Evolutionary conservation across 2,888 invertebrate species (phyloP).

Genomic region (Drosophila austrosaltans): DNA sequence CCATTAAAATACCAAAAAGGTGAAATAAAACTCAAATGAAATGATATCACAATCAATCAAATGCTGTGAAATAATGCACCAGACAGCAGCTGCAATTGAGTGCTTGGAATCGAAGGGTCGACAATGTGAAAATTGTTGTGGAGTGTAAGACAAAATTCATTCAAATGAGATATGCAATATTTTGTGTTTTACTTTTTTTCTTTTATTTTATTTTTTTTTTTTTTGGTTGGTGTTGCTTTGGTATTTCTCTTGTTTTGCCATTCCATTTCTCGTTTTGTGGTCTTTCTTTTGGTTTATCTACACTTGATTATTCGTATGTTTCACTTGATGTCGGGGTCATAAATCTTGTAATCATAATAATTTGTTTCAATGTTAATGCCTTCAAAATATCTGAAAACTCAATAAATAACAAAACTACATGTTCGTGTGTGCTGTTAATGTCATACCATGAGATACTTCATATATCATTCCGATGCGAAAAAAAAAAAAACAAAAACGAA

Average conservation of each 20-base stretch:
- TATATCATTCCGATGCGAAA: conserved; percentile 76
- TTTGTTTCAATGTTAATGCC: conserved; percentile 83
- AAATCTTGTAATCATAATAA: conserved; percentile 83
- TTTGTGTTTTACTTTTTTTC: conserved; percentile 7
- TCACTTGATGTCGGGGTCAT: conserved; percentile 71
- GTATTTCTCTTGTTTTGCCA: not conserved
- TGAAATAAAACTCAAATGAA: conserved; percentile 23
- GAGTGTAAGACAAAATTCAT: conserved; percentile 7
- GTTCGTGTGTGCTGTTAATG: conserved; percentile 83
- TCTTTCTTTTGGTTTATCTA: conserved; percentile 38
- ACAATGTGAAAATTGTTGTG: conserved; percentile 14
- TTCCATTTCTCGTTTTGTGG: conserved; percentile 17
- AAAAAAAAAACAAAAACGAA: conserved; percentile 31
- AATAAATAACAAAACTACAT: conserved; percentile 82
- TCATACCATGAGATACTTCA: conserved; percentile 83
- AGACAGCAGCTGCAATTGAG: not conserved
- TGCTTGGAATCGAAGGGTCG: not conserved
- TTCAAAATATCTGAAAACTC: conserved; percentile 83
- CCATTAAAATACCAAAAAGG: not conserved
- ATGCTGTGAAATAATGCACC: not conserved
- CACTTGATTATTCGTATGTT: conserved; percentile 74
- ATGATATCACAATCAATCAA: conserved; percentile 60
- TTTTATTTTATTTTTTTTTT: not conserved
- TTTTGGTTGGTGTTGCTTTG: not conserved
- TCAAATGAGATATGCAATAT: conserved; percentile 15